These are phyloP conservation scores for Plagiodera versicolora DNA, from an alignment of 2,888 invertebrate genomes.

Conservation along the genomic window DNA sequence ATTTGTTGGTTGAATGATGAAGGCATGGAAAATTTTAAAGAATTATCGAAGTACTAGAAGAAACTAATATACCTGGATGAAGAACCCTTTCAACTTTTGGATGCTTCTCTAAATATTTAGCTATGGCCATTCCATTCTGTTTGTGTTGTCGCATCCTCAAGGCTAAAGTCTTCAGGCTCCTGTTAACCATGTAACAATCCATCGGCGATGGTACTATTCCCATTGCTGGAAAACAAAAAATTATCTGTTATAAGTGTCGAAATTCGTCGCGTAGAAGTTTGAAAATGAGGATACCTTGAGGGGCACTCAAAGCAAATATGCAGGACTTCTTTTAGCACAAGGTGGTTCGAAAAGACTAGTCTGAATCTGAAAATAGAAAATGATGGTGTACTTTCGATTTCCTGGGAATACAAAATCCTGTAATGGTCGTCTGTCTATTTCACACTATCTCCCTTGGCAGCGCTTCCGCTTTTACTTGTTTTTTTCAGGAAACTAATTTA, in stretches of 20 bases:
- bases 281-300: not conserved
- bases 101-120: conserved; percentile 79
- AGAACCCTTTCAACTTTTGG: conserved; percentile 77
- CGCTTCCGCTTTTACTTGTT: no score
- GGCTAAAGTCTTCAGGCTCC: conserved; percentile 91
- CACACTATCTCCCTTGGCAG: no score
- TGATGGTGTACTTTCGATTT: no score
- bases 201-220: conserved; percentile 96
- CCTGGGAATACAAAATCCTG: no score
- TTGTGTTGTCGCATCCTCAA: conserved; percentile 90
- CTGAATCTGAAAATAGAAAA: no score
- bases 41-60: no score
- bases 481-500: no score
- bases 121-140: conserved; percentile 75
- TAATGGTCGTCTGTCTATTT: no score
- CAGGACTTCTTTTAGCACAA: no score
- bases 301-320: no score
- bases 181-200: conserved; percentile 91
- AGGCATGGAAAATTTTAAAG: not conserved
- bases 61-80: conserved; percentile 66
- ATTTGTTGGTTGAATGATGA: not conserved
- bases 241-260: not conserved
- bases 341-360: no score
- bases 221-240: conserved; percentile 61
- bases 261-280: not conserved